These are phyloP conservation scores for Pogonomyrmex californicus DNA, from an alignment of 1,140 invertebrate genomes.

Conservation along the genomic window DNA sequence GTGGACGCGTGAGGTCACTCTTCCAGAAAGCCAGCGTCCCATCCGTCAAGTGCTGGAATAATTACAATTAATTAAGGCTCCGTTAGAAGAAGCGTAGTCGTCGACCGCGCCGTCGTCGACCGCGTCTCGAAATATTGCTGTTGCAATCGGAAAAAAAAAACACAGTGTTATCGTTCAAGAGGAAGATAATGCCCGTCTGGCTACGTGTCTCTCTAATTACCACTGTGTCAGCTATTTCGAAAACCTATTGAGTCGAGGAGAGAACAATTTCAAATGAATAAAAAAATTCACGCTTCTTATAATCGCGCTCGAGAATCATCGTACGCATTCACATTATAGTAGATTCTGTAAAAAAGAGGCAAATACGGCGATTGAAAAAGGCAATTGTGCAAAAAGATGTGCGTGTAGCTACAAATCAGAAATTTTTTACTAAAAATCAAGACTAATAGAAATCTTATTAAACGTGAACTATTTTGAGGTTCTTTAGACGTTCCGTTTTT, in stretches of 20 bases:
- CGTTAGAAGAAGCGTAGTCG: slow-evolving; percentile 65
- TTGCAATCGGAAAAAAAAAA: slow-evolving; percentile 40
- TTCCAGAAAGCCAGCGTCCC: slow-evolving; percentile 85
- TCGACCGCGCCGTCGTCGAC: slow-evolving; percentile 4
- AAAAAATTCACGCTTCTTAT: not conserved
- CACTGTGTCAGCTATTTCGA: not conserved
- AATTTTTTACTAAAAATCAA: not conserved
- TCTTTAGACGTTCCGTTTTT: slow-evolving; percentile 5
- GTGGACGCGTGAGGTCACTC: slow-evolving; percentile 81
- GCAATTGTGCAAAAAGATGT: no score
- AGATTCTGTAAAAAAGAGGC: not conserved
- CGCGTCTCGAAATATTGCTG: slow-evolving; percentile 48
- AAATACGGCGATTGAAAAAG: not conserved
- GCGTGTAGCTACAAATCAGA: not conserved
- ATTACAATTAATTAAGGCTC: slow-evolving; percentile 82
- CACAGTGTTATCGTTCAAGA: slow-evolving; percentile 56
- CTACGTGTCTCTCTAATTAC: slow-evolving; percentile 3
- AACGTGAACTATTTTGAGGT: not conserved
- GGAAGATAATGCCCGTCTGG: slow-evolving; percentile 3
- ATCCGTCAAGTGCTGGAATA: slow-evolving; percentile 86
- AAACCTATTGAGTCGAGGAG: not conserved
- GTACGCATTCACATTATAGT: not conserved
- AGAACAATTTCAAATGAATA: not conserved
- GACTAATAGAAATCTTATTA: not conserved
- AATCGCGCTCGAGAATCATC: not conserved